phyloP scores from a whole-genome alignment of 1,140 invertebrate species.

The Globodera ellingtonae region DNA sequence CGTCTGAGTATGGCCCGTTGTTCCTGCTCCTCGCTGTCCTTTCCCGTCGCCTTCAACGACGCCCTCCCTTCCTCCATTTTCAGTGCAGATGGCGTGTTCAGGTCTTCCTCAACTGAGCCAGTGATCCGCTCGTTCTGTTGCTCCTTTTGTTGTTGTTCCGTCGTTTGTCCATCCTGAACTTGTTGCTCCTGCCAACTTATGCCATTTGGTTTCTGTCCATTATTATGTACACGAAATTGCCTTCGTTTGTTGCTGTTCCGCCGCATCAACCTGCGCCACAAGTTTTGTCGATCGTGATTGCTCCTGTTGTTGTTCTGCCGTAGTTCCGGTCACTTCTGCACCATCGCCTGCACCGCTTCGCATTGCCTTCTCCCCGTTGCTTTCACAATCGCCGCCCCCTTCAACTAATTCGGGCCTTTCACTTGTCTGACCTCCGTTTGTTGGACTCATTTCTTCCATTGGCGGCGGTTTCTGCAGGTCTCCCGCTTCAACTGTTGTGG shows the following conservation, averaged over 20 bases:
- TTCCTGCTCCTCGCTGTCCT: constrained; percentile 22
- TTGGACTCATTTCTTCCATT: background rate
- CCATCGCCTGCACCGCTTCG: background rate
- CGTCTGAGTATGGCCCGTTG: constrained; percentile 19
- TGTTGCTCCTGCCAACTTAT: background rate
- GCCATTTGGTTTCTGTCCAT: background rate
- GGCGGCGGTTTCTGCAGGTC: background rate
- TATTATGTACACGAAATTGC: background rate
- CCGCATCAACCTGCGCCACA: background rate
- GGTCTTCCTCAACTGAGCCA: background rate
- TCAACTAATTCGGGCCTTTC: too few species aligned
- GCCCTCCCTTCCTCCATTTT: background rate
- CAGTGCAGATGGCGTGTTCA: background rate
- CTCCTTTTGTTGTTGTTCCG: constrained; percentile 1
- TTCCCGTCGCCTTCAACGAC: background rate
- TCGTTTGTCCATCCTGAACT: background rate
- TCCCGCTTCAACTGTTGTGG: background rate
- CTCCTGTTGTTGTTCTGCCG: background rate
- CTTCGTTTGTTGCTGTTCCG: constrained; percentile 9
- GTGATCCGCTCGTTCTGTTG: background rate
- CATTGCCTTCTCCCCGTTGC: background rate
- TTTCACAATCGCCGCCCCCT: background rate
- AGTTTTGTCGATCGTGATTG: background rate
- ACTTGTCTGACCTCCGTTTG: too few species aligned
- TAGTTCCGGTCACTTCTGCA: background rate